These are phyloP conservation scores for Sesia apiformis DNA, from an alignment of 2,888 invertebrate genomes.

Conservation along the genomic window DNA sequence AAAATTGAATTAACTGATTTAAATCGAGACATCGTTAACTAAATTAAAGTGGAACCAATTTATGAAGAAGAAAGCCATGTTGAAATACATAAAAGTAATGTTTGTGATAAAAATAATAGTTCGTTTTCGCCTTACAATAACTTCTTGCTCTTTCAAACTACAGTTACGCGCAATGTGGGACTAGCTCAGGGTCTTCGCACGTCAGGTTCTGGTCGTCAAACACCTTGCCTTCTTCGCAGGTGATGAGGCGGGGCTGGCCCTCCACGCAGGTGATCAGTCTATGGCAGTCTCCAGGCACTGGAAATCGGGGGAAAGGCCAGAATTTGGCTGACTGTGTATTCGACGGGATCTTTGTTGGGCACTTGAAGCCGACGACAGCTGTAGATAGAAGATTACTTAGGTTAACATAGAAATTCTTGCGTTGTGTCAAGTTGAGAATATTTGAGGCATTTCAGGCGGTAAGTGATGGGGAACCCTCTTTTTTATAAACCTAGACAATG, in stretches of 20 bases:
- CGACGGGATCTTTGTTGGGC: constrained; percentile 88
- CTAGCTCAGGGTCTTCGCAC: constrained; percentile 85
- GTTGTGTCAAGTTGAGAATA: too few species aligned
- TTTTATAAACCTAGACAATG: too few species aligned
- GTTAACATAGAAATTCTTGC: too few species aligned
- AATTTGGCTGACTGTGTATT: constrained; percentile 89
- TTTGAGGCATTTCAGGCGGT: too few species aligned
- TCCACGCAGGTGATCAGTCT: constrained; percentile 93
- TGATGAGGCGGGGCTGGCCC: constrained; percentile 89
- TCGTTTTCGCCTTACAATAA: too few species aligned
- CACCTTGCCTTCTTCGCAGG: constrained; percentile 90
- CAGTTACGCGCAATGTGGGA: constrained; percentile 52
- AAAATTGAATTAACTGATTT: too few species aligned
- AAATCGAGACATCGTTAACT: too few species aligned
- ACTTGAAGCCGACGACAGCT: constrained; percentile 94
- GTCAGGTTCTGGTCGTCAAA: constrained; percentile 88
- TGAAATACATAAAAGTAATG: too few species aligned
- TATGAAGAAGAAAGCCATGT: too few species aligned
- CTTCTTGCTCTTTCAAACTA: constrained; percentile 33
- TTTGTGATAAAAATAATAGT: too few species aligned
- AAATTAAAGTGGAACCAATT: too few species aligned
- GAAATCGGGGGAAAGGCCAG: constrained; percentile 94
- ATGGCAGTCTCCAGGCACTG: constrained; percentile 90
- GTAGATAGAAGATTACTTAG: constrained; percentile 18
- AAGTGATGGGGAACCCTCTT: too few species aligned